phyloP scores from a whole-genome alignment of 2,113 vertebrate genomes.

The Takifugu flavidus region DNA sequence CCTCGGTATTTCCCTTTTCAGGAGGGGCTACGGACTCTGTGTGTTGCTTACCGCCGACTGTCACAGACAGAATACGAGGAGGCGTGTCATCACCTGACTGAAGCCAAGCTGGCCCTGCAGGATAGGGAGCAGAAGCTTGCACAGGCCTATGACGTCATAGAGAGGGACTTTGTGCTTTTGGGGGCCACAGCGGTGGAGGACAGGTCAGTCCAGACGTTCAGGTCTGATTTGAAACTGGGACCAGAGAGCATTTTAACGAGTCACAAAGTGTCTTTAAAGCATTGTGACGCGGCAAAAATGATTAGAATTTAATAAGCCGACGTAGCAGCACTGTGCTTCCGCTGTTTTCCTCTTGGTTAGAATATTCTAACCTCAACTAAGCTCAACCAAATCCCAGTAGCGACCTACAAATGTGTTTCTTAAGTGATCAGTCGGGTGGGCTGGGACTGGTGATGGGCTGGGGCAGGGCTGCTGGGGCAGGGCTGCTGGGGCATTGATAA shows the following conservation, averaged over 20 bases:
- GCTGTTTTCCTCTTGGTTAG: conserved; percentile 1
- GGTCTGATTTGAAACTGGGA: conserved; percentile 13
- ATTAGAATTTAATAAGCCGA: conserved; percentile 9
- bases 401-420: conserved; percentile 11
- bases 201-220: conserved; percentile 70
- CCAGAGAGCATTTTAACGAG: conserved; percentile 2
- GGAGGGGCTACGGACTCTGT: conserved; percentile 93
- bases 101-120: conserved; percentile 87
- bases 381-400: conserved; percentile 11
- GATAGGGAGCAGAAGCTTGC: conserved; percentile 90
- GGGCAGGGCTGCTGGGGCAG: conserved; percentile 13
- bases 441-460: conserved; percentile 44
- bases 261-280: conserved; percentile 2
- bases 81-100: conserved; percentile 75
- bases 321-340: not conserved
- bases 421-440: conserved; percentile 25
- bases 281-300: conserved; percentile 23
- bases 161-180: conserved; percentile 87
- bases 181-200: conserved; percentile 98
- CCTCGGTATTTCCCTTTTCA: conserved; percentile 37
- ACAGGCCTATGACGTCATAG: conserved; percentile 90
- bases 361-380: not conserved
- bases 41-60: conserved; percentile 88
- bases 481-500: conserved; percentile 48
- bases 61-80: conserved; percentile 76